Conservation (phyloP, 1,140 invertebrate genomes). For the Zaprionus ghesquierei region DNA sequence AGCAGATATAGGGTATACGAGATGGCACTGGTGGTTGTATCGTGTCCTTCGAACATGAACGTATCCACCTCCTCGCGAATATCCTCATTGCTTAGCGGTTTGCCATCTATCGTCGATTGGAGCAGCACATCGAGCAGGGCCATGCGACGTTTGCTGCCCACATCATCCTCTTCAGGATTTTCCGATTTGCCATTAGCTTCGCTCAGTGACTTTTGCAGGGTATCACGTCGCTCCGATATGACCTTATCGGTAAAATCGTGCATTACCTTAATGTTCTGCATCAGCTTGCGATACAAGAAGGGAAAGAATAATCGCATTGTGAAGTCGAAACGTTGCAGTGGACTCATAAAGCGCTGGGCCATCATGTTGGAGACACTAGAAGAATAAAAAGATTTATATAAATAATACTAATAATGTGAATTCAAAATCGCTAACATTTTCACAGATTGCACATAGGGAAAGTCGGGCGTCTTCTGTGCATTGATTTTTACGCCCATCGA, state of each 20-base stretch:
- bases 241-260: constrained; percentile 88
- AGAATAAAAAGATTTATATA: constrained; percentile 8
- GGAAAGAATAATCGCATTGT: constrained; percentile 57
- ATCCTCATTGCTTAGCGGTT: constrained; percentile 85
- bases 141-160: constrained; percentile 85
- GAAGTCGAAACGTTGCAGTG: constrained; percentile 45
- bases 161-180: constrained; percentile 31
- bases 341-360: constrained; percentile 56
- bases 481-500: constrained; percentile 92
- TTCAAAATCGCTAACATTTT: constrained; percentile 83
- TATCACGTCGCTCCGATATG: constrained; percentile 82
- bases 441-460: constrained; percentile 89
- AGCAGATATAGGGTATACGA: constrained; percentile 85
- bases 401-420: background rate
- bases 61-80: constrained; percentile 90
- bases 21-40: constrained; percentile 87
- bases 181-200: constrained; percentile 1
- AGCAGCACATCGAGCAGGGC: constrained; percentile 92
- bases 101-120: constrained; percentile 85
- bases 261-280: constrained; percentile 85
- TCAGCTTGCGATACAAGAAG: constrained; percentile 83
- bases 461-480: constrained; percentile 88
- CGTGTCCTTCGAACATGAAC: constrained; percentile 91
- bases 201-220: constrained; percentile 58
- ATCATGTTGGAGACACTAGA: constrained; percentile 57